Base-by-base conservation (phyloP, 2,113 vertebrate genomes). In the Fregata magnificens region DNA sequence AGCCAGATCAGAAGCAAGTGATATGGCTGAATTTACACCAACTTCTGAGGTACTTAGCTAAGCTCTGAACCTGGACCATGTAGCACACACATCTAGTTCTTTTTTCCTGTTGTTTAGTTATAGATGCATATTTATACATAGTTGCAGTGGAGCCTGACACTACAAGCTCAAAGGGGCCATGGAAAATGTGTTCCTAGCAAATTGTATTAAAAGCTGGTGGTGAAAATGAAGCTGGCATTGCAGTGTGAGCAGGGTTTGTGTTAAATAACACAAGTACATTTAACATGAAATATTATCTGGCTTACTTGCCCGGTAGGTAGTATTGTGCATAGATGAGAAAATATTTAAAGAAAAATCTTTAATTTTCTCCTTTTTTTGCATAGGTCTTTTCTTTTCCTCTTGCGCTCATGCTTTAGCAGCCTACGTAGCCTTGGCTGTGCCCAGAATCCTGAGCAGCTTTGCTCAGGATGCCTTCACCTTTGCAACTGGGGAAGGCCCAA, bases 401-500 rank as follows among this genome's bases (percentile, higher is more conserved):
- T 94, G 26, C 0, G 0, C 25, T 92, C 4, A 1, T 65, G 56
- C 49, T 87, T 92, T 82, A 79, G 66, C 73, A 88, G 55, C 31
- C 71, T 86, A 50, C 7, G 5, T 78, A 66, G 55, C 49, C 55
- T 73, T 66, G 65, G 15, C 83, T 86, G 69, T 93, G 88, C 73
- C 47, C 81, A 72, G 91, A 95, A 95, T 96, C 62, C 80, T 89
- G 86, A 95, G 53, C 63, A 88, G 52, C 49, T 93, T 90, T 1
- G 3, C 70, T 80, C 49, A 50, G 38, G 70, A 66, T 82, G 65
- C 62, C 76, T 89, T 83, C 7, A 6, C 45, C 69, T 93, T 88
- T 87, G 34, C 63, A 79, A 42, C 53, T 11, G 25, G 84, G 58
- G 61, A 89, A 26, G 26, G 52, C 61, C 55, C 56, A 79, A 92